phyloP scores from a whole-genome alignment of 1,140 invertebrate species.

The Campoletis sonorensis region DNA sequence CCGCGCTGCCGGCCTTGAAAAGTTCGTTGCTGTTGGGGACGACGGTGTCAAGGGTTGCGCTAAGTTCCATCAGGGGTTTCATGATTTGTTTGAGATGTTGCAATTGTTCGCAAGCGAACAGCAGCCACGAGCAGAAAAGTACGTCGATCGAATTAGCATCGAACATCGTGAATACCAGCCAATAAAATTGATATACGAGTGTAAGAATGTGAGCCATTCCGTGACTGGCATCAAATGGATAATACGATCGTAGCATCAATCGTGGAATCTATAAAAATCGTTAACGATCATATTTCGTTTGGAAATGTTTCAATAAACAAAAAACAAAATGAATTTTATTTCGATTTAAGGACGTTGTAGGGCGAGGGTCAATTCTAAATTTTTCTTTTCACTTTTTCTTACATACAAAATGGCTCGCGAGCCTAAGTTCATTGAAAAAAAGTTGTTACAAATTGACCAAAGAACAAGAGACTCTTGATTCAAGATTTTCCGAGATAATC shows the following conservation, averaged over 20 bases:
- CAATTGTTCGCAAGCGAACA: slow-evolving; percentile 89
- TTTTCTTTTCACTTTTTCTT: no score
- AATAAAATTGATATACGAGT: slow-evolving; percentile 86
- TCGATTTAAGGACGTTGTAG: no score
- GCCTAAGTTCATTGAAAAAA: no score
- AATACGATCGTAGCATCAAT: slow-evolving; percentile 84
- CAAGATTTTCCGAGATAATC: no score
- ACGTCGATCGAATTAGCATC: slow-evolving; percentile 86
- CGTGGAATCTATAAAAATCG: slow-evolving; percentile 78
- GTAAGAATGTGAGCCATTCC: slow-evolving; percentile 82
- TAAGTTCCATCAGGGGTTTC: slow-evolving; percentile 90
- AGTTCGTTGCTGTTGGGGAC: slow-evolving; percentile 87
- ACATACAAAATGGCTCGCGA: no score
- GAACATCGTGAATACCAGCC: slow-evolving; percentile 83
- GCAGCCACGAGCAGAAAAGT: slow-evolving; percentile 88
- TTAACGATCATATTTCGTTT: not conserved
- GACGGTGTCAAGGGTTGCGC: slow-evolving; percentile 86
- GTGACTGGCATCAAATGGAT: slow-evolving; percentile 84
- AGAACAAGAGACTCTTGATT: no score
- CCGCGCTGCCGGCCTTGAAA: slow-evolving; percentile 78
- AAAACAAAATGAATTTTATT: no score
- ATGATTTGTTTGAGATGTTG: slow-evolving; percentile 90
- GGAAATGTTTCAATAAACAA: no score
- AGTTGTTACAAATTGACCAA: no score
- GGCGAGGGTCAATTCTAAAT: no score